These are phyloP conservation scores for Yponomeuta cagnagella DNA, from an alignment of 2,888 invertebrate species.

Conservation along the genomic window DNA sequence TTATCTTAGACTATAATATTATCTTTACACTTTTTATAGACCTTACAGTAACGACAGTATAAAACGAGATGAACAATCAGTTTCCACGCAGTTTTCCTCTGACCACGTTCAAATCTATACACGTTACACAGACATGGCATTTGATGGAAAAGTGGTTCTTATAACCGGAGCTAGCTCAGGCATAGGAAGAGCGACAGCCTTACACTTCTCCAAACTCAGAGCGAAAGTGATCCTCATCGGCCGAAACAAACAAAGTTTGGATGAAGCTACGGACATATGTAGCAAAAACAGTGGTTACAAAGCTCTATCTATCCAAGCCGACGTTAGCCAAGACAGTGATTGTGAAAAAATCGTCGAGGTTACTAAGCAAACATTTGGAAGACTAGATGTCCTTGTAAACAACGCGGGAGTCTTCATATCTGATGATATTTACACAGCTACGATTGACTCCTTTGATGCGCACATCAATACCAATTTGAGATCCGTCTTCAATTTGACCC, in stretches of 20 bases:
- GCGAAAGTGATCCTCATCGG: constrained; percentile 21
- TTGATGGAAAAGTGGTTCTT: constrained; percentile 20
- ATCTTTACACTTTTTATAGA: not conserved
- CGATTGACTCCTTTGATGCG: constrained; percentile 85
- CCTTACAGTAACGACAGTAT: not conserved
- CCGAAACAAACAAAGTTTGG: constrained; percentile 16
- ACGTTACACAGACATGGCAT: constrained; percentile 17
- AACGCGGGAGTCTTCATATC: constrained; percentile 85
- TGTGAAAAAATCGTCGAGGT: constrained; percentile 77
- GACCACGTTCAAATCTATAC: not conserved
- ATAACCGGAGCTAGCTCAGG: constrained; percentile 23
- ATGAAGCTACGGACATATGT: constrained; percentile 21
- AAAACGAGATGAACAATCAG: not conserved
- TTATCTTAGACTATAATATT: not conserved
- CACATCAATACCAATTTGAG: constrained; percentile 88
- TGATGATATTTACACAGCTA: constrained; percentile 85
- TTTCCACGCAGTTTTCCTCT: not conserved
- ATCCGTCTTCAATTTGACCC: constrained; percentile 81
- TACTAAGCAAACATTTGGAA: constrained; percentile 78
- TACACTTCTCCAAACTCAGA: constrained; percentile 21
- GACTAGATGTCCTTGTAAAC: constrained; percentile 83
- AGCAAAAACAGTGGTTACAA: constrained; percentile 28
- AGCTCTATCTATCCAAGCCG: constrained; percentile 74
- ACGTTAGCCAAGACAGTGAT: constrained; percentile 79
- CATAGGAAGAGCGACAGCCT: constrained; percentile 21